These are phyloP conservation scores for Montipora cactus DNA, from an alignment of 64 coral and sea anemone species.

Conservation along the genomic window DNA sequence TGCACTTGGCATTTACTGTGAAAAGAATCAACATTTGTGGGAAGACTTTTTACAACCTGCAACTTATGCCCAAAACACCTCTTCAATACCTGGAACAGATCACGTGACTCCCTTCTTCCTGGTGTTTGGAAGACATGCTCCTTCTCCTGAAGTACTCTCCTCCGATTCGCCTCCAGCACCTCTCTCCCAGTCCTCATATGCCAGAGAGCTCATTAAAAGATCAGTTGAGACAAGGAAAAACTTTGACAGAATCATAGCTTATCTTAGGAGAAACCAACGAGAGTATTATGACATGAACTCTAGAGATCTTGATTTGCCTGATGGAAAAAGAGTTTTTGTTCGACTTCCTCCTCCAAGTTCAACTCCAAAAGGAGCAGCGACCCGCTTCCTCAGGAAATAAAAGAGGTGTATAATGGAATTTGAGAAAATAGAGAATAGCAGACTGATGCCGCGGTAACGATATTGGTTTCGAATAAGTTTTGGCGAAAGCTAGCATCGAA, in stretches of 20 bases:
- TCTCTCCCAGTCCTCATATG: not conserved
- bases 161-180: not conserved
- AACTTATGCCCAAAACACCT: not conserved
- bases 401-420: no score
- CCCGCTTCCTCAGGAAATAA: no score
- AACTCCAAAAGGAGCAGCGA: not conserved
- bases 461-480: no score
- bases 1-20: slow-evolving; percentile 50
- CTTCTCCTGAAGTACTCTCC: no score
- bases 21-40: slow-evolving; percentile 45
- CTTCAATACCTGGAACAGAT: no score
- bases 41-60: slow-evolving; percentile 56
- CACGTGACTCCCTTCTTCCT: no score
- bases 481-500: no score
- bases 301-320: not conserved
- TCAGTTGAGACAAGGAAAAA: not conserved
- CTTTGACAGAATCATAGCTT: not conserved
- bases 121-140: no score
- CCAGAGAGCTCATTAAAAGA: not conserved
- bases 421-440: no score
- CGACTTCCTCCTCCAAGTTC: not conserved
- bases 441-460: no score
- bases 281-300: not conserved
- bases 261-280: not conserved
- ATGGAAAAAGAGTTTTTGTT: not conserved